A percentile compares a stretch with the other conserved stretches of the same genome.
Conservation (phyloP, 1,140 invertebrate species). For the Pseudobourletiella spinata region DNA sequence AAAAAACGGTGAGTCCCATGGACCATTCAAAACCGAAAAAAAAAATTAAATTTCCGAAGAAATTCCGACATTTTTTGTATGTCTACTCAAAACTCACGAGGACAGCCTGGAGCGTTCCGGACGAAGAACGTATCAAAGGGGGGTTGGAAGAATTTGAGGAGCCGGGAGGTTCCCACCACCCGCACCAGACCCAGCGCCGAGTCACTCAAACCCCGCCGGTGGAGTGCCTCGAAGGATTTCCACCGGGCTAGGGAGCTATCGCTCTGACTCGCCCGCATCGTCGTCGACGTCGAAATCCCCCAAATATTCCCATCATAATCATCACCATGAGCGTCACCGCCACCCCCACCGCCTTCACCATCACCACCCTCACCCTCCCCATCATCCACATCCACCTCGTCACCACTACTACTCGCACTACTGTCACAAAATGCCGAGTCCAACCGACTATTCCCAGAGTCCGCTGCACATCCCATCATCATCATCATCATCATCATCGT, state of each 20-base stretch:
- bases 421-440: slow-evolving; percentile 16
- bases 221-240: slow-evolving; percentile 30
- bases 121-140: slow-evolving; percentile 18
- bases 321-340: background rate
- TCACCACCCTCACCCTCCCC: background rate
- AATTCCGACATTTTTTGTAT: background rate
- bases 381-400: no score
- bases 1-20: no score
- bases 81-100: slow-evolving; percentile 24
- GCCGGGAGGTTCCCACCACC: slow-evolving; percentile 30
- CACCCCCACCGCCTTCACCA: no score
- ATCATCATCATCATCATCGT: background rate
- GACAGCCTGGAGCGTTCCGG: background rate
- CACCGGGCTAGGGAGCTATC: slow-evolving; percentile 25
- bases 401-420: background rate
- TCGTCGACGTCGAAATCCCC: no score
- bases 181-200: slow-evolving; percentile 25
- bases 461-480: background rate
- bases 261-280: slow-evolving; percentile 27
- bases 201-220: slow-evolving; percentile 29
- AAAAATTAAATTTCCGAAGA: background rate
- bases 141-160: slow-evolving; percentile 33
- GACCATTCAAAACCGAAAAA: background rate
- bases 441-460: background rate
- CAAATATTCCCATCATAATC: background rate